Conservation (phyloP, 2,888 invertebrate genomes). For the Orchesellides sinensis region DNA sequence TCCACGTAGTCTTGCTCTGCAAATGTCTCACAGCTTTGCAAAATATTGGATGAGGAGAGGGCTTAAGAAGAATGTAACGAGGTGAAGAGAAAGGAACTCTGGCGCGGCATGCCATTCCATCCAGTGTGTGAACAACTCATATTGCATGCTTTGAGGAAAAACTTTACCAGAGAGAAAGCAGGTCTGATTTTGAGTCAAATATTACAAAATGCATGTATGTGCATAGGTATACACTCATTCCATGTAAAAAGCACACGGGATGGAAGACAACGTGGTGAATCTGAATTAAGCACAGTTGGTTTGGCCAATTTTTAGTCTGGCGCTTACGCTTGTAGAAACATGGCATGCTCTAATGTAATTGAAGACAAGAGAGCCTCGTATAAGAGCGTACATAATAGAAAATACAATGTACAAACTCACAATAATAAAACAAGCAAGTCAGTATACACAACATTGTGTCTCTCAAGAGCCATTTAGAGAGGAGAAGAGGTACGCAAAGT, state of each 20-base stretch:
- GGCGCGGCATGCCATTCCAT: too few relatives aligned
- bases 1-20: neutral
- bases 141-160: too few relatives aligned
- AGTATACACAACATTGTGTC: neutral
- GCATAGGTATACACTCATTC: neutral
- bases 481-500: neutral
- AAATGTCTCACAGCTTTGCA: neutral
- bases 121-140: too few relatives aligned
- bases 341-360: neutral
- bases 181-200: neutral
- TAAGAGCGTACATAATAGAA: neutral
- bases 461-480: neutral
- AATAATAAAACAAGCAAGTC: neutral
- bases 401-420: neutral
- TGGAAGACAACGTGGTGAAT: neutral
- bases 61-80: neutral
- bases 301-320: neutral
- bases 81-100: neutral
- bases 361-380: neutral
- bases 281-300: constrained; percentile 1
- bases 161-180: neutral
- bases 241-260: too few relatives aligned
- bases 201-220: neutral
- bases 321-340: constrained; percentile 8
- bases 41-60: neutral